Evolutionary conservation across 2,797 vertebrate species (phyloP), one percentile per base, ranked within the genome.

Genomic region (Pipistrellus pygmaeus): DNA sequence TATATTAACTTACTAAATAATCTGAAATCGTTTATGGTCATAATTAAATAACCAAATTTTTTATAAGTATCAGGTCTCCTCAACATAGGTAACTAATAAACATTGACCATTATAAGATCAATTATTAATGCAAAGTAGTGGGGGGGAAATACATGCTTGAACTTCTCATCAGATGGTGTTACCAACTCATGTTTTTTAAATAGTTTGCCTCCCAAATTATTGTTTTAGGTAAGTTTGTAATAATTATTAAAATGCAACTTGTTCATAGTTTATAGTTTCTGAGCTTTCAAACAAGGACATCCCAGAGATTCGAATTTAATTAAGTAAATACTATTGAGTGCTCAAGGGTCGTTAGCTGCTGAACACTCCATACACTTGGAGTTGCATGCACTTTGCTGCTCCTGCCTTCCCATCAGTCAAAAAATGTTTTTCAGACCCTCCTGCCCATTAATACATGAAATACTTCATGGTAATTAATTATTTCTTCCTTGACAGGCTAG

Each of bases 381-480:
- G 20, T 85, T 78, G 21, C 81, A 32, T 76, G 30, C 35, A 75
- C 53, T 89, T 89, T 57, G 27, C 35, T 91, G 41, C 17, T 85
- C 62, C 88, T 81, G 76, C 51, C n/a, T 91, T 89, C 83, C 66
- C 81, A 51, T 41, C 27, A 85, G 35, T 68, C 21, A 76, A 21
- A 48, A 94, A 95, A 41, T 80, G 30, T 81, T 96, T 73, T 27
- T 27, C 38, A 77, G 69, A 38, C 13, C 25, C 38, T 91, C 57
- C 35, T 68, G 5, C 32, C 80, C 60, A 73, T 88, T 88, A 86
- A 64, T 73, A 94, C 55, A 83, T 83, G 57, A 91, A 94, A 89
- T 57, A 44, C 12, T 85, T 96, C 68, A 85, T 76, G 38, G 64
- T 90, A 95, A 95, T 97, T 91, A 93, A 38, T 93, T 90, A 44